A percentile compares a stretch with the other conserved stretches of the same genome.
Conservation (phyloP, 2,113 vertebrate species). For the Centropus bengalensis region DNA sequence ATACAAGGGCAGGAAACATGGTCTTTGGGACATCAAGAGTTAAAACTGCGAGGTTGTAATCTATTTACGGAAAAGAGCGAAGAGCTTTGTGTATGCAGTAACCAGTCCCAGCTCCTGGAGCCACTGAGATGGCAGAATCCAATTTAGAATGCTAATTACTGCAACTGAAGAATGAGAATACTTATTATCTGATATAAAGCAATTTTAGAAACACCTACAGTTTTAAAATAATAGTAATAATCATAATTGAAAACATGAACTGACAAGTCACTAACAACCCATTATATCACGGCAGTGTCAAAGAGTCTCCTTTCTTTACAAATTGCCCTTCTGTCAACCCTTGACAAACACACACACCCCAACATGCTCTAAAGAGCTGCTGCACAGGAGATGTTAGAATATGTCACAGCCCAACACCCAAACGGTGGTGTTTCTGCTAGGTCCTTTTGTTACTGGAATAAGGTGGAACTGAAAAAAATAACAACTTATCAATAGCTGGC, state of each 20-base stretch:
- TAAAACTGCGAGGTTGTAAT: slow-evolving; percentile 8
- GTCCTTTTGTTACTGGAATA: not conserved
- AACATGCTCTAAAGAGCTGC: not conserved
- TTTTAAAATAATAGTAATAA: slow-evolving; percentile 58
- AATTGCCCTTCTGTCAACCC: not conserved
- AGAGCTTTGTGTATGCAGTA: slow-evolving; percentile 1
- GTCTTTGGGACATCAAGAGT: not conserved
- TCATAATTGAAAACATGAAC: slow-evolving; percentile 59
- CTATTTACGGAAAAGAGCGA: slow-evolving; percentile 5
- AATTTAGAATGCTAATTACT: slow-evolving; percentile 52
- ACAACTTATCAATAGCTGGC: not conserved
- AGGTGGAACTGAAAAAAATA: not conserved
- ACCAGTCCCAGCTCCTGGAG: not conserved
- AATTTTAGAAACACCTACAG: slow-evolving; percentile 30
- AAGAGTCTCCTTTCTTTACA: not conserved
- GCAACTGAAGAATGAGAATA: slow-evolving; percentile 40
- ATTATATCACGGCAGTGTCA: not conserved
- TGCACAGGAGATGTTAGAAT: not conserved
- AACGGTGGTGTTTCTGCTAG: not conserved
- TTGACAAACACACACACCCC: not conserved
- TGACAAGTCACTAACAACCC: slow-evolving; percentile 47
- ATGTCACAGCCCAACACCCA: not conserved
- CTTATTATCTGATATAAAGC: slow-evolving; percentile 58
- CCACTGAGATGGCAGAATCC: slow-evolving; percentile 26
- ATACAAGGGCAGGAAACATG: not conserved